Percentiles rank a stretch among this genome's conserved stretches.
These are phyloP conservation scores for Alligator mississippiensis DNA, from an alignment of 2,113 vertebrate genomes.

Conservation along the genomic window DNA sequence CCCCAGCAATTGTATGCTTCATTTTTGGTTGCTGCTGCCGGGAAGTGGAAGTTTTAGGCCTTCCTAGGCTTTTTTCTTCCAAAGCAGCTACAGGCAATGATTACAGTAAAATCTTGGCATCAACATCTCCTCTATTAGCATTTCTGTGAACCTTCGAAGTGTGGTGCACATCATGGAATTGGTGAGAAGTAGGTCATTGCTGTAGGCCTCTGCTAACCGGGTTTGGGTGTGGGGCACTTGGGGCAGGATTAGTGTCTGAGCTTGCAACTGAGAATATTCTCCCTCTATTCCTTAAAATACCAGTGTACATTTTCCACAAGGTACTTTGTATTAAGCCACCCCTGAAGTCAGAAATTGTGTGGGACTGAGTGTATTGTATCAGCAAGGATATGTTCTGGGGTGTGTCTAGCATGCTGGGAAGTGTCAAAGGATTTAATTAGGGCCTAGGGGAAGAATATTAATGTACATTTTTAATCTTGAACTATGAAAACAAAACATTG, in stretches of 20 bases:
- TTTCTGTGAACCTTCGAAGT: background rate
- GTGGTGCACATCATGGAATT: background rate
- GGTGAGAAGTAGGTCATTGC: conserved; percentile 28
- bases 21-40: background rate
- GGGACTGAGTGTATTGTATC: conserved; percentile 56
- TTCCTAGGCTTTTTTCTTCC: background rate
- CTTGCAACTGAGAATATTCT: conserved; percentile 48
- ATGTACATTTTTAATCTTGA: no score
- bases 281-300: conserved; percentile 43
- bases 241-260: conserved; percentile 42
- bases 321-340: conserved; percentile 24
- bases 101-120: background rate
- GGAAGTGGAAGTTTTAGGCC: background rate
- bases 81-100: background rate
- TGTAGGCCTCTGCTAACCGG: conserved; percentile 50
- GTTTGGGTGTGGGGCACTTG: conserved; percentile 43
- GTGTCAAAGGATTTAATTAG: conserved; percentile 59
- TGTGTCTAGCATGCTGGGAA: conserved; percentile 59
- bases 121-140: no score
- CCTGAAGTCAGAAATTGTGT: conserved; percentile 60
- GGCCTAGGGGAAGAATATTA: conserved; percentile 26
- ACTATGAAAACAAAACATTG: no score
- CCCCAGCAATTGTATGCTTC: background rate
- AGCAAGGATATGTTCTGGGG: conserved; percentile 55
- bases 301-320: conserved; percentile 30